These are phyloP conservation scores for Oceanodroma tethys DNA, from an alignment of 2,113 vertebrate genomes.

Conservation along the genomic window DNA sequence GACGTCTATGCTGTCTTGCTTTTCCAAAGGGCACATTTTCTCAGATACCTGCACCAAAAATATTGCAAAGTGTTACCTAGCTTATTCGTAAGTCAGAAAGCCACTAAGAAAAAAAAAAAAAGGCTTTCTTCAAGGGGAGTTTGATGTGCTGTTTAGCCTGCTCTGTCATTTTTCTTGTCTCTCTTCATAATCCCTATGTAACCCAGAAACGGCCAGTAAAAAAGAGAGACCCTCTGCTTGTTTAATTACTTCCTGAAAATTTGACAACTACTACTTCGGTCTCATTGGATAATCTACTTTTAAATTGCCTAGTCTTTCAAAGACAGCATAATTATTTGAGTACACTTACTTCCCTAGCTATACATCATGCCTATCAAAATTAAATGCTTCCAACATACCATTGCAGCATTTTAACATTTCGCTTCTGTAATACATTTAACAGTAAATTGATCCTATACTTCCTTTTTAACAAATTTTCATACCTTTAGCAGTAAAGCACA, in stretches of 20 bases:
- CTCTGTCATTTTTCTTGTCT: constrained; percentile 79
- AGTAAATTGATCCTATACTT: constrained; percentile 21
- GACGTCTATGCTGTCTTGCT: neutral
- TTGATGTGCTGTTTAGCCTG: constrained; percentile 60
- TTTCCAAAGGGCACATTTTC: neutral
- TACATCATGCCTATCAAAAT: constrained; percentile 77
- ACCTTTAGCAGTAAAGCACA: neutral
- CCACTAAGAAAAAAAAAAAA: neutral
- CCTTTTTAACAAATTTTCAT: constrained; percentile 47
- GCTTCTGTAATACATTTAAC: constrained; percentile 32
- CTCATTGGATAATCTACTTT: constrained; percentile 72
- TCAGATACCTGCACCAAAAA: neutral
- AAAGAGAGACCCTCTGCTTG: constrained; percentile 75
- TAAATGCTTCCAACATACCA: constrained; percentile 71
- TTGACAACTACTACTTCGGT: constrained; percentile 67
- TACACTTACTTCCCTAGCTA: constrained; percentile 73
- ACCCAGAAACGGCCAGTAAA: constrained; percentile 77
- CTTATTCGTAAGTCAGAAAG: neutral
- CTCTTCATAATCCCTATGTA: constrained; percentile 79
- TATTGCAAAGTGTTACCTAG: neutral
- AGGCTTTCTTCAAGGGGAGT: constrained; percentile 38
- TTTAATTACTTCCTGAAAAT: constrained; percentile 83
- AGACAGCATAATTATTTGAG: constrained; percentile 76
- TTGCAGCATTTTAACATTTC: constrained; percentile 23
- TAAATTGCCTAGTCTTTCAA: constrained; percentile 76